phyloP scores from a whole-genome alignment of 1,140 invertebrate species.

The Lepidurus packardi region DNA sequence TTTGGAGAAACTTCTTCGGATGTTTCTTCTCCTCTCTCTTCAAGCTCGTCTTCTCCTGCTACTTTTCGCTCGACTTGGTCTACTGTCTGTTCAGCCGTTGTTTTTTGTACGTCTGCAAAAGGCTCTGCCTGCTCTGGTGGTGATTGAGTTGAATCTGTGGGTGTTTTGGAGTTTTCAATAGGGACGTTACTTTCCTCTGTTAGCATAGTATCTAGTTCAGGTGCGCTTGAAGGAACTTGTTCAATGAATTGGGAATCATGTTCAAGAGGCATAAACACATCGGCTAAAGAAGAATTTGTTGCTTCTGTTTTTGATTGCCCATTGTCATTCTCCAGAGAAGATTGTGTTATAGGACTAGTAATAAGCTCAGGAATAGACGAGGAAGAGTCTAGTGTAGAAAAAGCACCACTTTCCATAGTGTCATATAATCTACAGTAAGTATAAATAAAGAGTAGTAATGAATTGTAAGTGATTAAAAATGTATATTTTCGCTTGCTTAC shows the following conservation, averaged over 20 bases:
- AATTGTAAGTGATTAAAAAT: background rate
- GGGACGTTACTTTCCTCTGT: background rate
- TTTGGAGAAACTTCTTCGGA: background rate
- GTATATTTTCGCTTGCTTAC: background rate
- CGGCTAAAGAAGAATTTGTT: background rate
- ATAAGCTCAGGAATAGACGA: background rate
- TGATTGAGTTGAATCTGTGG: no score
- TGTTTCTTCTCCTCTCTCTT: background rate
- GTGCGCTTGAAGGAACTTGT: background rate
- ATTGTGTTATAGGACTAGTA: background rate
- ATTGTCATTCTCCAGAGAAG: background rate
- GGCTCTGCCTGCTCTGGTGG: no score
- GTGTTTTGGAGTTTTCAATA: no score
- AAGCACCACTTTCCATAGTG: background rate
- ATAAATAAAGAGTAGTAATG: background rate
- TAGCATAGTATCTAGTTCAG: background rate
- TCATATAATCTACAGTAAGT: background rate
- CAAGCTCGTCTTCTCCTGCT: no score
- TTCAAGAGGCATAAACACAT: background rate
- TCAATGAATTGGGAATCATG: background rate
- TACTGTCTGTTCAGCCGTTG: no score
- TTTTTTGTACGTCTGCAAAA: no score
- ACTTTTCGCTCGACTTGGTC: no score
- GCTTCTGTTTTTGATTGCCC: background rate
- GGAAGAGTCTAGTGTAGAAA: background rate